A percentile compares a stretch with the other conserved stretches of the same genome.
phyloP scores from a whole-genome alignment of 2,888 invertebrate genomes.

The Platycheirus albimanus region DNA sequence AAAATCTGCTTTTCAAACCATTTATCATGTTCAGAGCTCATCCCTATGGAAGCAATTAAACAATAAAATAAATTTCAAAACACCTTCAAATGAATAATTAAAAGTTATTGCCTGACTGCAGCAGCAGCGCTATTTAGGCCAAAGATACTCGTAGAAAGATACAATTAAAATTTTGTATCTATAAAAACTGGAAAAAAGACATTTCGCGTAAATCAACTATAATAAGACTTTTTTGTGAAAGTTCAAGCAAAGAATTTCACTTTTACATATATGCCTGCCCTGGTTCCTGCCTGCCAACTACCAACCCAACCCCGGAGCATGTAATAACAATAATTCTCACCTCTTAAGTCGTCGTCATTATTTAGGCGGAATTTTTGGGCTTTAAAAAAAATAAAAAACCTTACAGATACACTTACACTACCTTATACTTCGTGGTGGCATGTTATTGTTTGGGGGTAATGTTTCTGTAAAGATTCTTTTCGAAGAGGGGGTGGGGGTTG shows the following conservation, averaged over 20 bases:
- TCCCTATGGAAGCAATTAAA: conserved; percentile 65
- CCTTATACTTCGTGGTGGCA: conserved; percentile 1
- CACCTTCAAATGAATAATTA: conserved; percentile 66
- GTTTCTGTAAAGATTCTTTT: conserved; percentile 37
- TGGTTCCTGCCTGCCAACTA: no score
- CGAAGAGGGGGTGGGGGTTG: conserved; percentile 18
- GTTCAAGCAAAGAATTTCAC: conserved; percentile 10
- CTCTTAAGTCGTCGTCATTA: conserved; percentile 70
- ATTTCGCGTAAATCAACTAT: conserved; percentile 71
- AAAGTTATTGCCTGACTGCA: conserved; percentile 56
- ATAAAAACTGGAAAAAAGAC: conserved; percentile 33
- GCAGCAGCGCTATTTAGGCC: background rate
- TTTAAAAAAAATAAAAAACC: conserved; percentile 18
- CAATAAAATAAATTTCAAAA: conserved; percentile 63
- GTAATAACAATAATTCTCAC: conserved; percentile 74
- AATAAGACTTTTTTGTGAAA: conserved; percentile 41
- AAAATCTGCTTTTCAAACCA: conserved; percentile 56
- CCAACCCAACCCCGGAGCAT: background rate
- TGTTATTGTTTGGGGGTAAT: conserved; percentile 42
- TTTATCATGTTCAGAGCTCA: conserved; percentile 68
- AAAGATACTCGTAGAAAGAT: conserved; percentile 22
- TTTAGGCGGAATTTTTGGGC: conserved; percentile 23
- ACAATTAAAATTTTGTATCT: conserved; percentile 58
- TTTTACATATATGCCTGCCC: conserved; percentile 22
- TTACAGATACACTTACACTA: background rate